Evolutionary conservation across 2,888 invertebrate species (phyloP).

Genomic region (Nowickia ferox): DNA sequence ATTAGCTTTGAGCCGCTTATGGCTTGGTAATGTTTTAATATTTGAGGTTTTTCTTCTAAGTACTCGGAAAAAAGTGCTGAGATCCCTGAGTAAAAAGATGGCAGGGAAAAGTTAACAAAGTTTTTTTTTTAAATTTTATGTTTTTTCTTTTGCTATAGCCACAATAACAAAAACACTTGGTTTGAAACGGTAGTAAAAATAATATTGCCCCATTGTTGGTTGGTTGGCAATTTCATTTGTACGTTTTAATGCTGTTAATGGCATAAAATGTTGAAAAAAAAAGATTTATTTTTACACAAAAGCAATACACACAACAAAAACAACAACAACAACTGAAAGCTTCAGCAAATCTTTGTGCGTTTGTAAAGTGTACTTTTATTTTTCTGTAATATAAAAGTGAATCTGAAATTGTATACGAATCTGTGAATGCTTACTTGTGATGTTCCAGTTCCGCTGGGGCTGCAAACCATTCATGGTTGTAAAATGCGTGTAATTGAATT

Average conservation of each 20-base stretch:
- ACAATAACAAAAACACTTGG: conserved; percentile 10
- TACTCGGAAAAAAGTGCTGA: background rate
- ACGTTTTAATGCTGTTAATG: conserved; percentile 43
- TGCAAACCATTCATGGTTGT: conserved; percentile 64
- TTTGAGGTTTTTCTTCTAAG: conserved; percentile 58
- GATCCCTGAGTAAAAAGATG: conserved; percentile 18
- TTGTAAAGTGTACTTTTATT: background rate
- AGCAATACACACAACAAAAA: background rate
- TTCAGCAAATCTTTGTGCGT: conserved; percentile 4
- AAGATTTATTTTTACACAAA: conserved; percentile 44
- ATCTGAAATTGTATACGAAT: background rate
- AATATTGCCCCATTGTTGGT: conserved; percentile 6
- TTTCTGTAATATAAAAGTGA: conserved; percentile 1
- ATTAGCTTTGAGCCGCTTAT: conserved; percentile 65
- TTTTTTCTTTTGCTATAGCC: background rate
- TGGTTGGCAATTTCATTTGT: conserved; percentile 24
- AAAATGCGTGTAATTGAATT: conserved; percentile 69
- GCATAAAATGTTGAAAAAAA: conserved; percentile 27
- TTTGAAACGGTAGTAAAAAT: conserved; percentile 11
- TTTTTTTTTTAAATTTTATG: background rate
- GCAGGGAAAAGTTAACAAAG: conserved; percentile 28
- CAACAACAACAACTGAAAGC: conserved; percentile 7
- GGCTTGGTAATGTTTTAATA: conserved; percentile 59
- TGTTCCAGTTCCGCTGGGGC: conserved; percentile 53
- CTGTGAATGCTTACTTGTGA: conserved; percentile 12